Percentiles rank a stretch among this genome's conserved stretches.
phyloP scores from a whole-genome alignment of 2,888 invertebrate species.

The Limnephilus lunatus region DNA sequence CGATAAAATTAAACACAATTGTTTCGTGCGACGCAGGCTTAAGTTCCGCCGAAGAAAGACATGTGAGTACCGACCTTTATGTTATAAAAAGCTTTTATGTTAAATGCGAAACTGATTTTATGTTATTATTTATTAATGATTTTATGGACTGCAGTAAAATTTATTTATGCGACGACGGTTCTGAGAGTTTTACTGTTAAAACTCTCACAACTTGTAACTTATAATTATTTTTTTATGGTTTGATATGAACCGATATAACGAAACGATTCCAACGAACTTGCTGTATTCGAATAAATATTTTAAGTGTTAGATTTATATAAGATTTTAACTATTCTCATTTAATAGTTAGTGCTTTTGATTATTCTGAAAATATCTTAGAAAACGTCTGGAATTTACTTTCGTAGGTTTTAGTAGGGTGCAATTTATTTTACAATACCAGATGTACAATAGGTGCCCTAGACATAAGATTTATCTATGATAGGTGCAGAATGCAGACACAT shows the following conservation, averaged over 20 bases:
- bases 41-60: conserved; percentile 81
- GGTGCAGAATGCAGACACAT: too few species aligned
- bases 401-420: background rate
- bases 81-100: background rate
- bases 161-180: background rate
- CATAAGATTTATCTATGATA: too few species aligned
- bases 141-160: background rate
- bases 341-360: background rate
- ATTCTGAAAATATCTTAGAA: too few species aligned
- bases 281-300: conserved; percentile 22
- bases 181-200: background rate
- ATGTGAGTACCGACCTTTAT: conserved; percentile 75
- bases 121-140: background rate
- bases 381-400: background rate
- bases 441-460: background rate
- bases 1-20: conserved; percentile 13
- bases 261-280: background rate
- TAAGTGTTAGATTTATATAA: conserved; percentile 3
- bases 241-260: background rate
- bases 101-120: conserved; percentile 2
- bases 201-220: background rate
- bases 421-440: background rate
- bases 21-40: conserved; percentile 73
- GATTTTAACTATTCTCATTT: conserved; percentile 11
- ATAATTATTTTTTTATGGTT: background rate